These are phyloP conservation scores for Neomorphus geoffroyi DNA, from an alignment of 2,797 vertebrate genomes.

Conservation along the genomic window DNA sequence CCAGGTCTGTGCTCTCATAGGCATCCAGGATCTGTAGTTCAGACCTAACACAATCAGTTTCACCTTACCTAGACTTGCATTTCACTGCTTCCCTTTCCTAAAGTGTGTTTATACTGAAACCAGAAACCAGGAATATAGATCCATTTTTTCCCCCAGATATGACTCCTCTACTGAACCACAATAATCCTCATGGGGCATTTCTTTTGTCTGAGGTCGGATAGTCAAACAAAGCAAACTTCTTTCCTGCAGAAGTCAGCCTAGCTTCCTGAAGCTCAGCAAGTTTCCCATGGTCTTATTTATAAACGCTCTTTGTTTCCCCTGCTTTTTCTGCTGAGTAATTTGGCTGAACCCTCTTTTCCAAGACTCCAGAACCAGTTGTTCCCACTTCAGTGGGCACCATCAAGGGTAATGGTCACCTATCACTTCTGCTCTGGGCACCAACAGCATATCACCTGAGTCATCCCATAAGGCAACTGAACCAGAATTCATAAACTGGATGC, in stretches of 20 bases:
- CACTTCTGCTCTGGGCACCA: background rate
- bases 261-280: background rate
- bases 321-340: background rate
- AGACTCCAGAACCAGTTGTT: background rate
- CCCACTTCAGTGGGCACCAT: background rate
- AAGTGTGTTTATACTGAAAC: background rate
- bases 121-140: background rate
- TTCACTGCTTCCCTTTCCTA: background rate
- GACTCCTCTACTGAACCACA: background rate
- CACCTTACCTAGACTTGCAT: background rate
- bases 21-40: background rate
- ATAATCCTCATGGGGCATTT: background rate
- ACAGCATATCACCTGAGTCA: background rate
- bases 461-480: background rate
- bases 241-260: background rate
- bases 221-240: background rate
- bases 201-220: background rate
- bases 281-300: background rate
- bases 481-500: background rate
- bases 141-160: background rate
- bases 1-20: background rate
- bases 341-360: background rate
- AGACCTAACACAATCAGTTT: background rate
- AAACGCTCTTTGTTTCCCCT: background rate
- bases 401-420: background rate